Evolutionary conservation across 2,113 vertebrate genomes (phyloP).

Genomic region (Syrmaticus mikado): DNA sequence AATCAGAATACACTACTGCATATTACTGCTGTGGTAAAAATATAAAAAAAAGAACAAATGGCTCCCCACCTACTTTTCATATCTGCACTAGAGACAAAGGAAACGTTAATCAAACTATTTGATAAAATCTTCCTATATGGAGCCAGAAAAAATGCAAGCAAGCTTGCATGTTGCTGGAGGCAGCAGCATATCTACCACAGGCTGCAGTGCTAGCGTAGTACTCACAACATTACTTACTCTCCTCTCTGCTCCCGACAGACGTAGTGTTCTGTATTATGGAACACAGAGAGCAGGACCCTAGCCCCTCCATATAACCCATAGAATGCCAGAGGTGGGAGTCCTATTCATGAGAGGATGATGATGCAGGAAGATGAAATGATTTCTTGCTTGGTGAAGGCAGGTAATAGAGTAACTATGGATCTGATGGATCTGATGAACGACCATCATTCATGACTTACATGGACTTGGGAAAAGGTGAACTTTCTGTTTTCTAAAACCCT

Average conservation of each 20-base stretch:
- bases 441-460: background rate
- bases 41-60: background rate
- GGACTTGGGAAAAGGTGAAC: background rate
- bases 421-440: background rate
- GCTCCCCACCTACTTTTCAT: background rate
- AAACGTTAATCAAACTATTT: background rate
- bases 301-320: background rate
- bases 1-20: background rate
- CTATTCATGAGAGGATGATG: background rate
- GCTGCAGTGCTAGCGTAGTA: background rate
- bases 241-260: background rate
- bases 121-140: background rate
- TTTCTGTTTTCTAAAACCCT: background rate
- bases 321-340: background rate
- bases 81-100: background rate
- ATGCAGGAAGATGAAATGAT: background rate
- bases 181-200: background rate
- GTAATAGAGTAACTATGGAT: background rate
- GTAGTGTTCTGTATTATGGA: background rate
- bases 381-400: background rate
- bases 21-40: background rate
- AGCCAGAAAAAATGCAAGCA: background rate
- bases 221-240: background rate
- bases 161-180: accelerated
- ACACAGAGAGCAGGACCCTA: no score